A percentile compares a stretch with the other conserved stretches of the same genome.
Evolutionary conservation across 2,113 vertebrate genomes (phyloP).

Genomic region (Oryzias melastigma): DNA sequence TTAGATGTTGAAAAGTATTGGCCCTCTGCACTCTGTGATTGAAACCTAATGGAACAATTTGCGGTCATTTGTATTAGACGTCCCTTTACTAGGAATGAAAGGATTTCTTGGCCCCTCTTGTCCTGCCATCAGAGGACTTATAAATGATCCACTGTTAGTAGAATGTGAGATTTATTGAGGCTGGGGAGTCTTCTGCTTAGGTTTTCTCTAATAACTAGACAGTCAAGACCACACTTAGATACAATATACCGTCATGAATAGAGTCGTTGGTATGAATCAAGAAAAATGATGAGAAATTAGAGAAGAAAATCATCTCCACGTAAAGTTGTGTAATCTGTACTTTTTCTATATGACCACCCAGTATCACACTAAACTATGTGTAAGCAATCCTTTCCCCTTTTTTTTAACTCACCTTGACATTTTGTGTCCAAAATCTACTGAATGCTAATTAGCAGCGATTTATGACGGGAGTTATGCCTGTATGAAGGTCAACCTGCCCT

Average conservation of each 20-base stretch:
- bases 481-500: constrained; percentile 46
- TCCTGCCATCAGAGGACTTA: constrained; percentile 26
- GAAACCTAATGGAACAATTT: constrained; percentile 12
- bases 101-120: neutral
- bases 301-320: constrained; percentile 17
- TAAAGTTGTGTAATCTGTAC: neutral
- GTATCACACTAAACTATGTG: too few species aligned
- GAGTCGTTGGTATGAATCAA: constrained; percentile 5
- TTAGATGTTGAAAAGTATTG: too few species aligned
- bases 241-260: constrained; percentile 48
- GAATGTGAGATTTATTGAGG: constrained; percentile 57
- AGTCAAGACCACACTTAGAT: constrained; percentile 60
- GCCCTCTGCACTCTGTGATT: too few species aligned
- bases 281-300: constrained; percentile 36
- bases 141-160: constrained; percentile 55
- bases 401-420: constrained; percentile 43
- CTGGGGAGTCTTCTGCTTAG: constrained; percentile 35
- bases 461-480: constrained; percentile 21
- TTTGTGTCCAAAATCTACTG: constrained; percentile 28
- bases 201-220: constrained; percentile 61
- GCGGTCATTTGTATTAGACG: constrained; percentile 34
- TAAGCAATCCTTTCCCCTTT: neutral
- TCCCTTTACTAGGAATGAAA: constrained; percentile 16
- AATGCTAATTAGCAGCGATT: constrained; percentile 28
- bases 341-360: neutral